These are phyloP conservation scores for Hemibagrus guttatus DNA, from an alignment of 2,797 vertebrate species.

Conservation along the genomic window DNA sequence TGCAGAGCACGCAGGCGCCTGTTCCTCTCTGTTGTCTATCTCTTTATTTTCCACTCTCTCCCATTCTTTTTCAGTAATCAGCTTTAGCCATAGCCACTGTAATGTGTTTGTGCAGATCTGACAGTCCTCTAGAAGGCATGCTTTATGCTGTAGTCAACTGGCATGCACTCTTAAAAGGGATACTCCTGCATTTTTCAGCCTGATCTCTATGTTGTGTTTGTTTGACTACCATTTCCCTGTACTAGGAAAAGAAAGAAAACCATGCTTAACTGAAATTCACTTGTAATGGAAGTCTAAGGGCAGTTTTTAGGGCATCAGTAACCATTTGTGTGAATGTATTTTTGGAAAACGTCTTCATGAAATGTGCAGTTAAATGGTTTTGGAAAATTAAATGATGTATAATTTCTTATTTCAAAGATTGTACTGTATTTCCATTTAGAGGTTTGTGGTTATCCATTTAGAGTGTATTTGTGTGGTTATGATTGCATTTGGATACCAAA, in stretches of 20 bases:
- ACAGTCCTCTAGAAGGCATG: slow-evolving; percentile 20
- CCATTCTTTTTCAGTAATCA: slow-evolving; percentile 11
- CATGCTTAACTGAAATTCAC: background rate
- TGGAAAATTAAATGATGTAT: background rate
- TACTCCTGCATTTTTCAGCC: background rate
- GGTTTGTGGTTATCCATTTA: slow-evolving; percentile 5
- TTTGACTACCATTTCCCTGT: background rate
- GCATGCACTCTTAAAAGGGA: slow-evolving; percentile 11
- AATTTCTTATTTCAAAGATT: background rate
- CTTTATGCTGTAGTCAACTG: slow-evolving; percentile 12
- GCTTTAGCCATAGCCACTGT: slow-evolving; percentile 6
- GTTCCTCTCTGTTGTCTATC: slow-evolving; percentile 47
- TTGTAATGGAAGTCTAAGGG: background rate
- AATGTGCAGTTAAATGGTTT: background rate
- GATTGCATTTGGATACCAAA: background rate
- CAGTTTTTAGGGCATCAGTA: background rate
- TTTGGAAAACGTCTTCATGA: background rate
- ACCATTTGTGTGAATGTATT: background rate
- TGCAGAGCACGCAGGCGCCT: slow-evolving; percentile 16
- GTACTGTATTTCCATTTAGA: background rate
- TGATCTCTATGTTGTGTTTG: background rate
- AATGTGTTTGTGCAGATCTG: slow-evolving; percentile 23
- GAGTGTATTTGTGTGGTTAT: background rate
- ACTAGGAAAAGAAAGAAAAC: background rate
- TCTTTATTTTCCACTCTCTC: slow-evolving; percentile 52